A percentile compares a stretch with the other conserved stretches of the same genome.
Evolutionary conservation across 2,113 vertebrate genomes (phyloP).

Genomic region (Thermophis baileyi): DNA sequence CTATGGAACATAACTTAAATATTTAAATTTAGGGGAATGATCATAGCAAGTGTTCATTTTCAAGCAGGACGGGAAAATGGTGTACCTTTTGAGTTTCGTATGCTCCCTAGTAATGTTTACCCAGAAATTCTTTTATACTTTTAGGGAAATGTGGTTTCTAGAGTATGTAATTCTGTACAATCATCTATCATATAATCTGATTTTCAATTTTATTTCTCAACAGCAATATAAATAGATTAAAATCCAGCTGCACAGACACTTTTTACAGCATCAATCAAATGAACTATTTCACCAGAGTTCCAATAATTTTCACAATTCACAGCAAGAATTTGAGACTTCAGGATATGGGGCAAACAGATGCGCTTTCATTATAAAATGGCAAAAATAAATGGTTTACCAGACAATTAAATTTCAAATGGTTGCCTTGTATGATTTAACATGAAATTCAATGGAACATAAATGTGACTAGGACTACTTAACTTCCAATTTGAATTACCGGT

Average conservation of each 20-base stretch:
- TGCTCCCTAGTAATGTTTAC: not conserved
- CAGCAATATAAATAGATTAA: not conserved
- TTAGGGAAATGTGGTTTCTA: not conserved
- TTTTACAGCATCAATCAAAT: not conserved
- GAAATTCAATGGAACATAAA: not conserved
- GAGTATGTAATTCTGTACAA: not conserved
- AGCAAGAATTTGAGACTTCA: not conserved
- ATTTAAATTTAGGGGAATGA: not conserved
- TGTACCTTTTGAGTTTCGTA: not conserved
- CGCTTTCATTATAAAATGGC: not conserved
- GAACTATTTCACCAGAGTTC: not conserved
- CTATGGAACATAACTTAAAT: not conserved
- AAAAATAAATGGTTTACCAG: not conserved
- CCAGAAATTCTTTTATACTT: not conserved
- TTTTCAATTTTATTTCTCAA: not conserved
- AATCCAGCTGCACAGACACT: not conserved
- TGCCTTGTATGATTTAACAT: not conserved
- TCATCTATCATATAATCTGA: not conserved
- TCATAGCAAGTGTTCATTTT: not conserved
- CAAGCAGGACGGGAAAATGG: not conserved
- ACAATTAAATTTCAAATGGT: not conserved
- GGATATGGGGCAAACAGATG: not conserved
- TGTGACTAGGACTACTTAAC: not conserved
- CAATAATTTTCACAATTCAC: not conserved
- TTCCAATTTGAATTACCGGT: not conserved